Evolutionary conservation across 2,113 vertebrate species (phyloP).

Genomic region (Plotosus lineatus): DNA sequence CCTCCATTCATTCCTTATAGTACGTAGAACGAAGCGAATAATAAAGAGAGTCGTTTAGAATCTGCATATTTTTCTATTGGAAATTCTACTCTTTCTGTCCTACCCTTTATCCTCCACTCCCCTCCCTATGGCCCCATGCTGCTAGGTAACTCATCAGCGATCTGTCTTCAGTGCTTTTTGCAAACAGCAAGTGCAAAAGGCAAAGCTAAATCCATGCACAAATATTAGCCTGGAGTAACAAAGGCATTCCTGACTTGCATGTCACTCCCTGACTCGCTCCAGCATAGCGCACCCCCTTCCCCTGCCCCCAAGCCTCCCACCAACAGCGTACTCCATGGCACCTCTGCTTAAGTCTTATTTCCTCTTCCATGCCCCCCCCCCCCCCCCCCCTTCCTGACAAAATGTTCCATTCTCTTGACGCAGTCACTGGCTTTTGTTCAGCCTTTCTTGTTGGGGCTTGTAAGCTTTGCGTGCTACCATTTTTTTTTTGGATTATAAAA

Average conservation of each 20-base stretch:
- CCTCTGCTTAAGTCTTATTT: slow-evolving; percentile 44
- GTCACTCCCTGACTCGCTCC: slow-evolving; percentile 56
- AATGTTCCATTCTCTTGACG: slow-evolving; percentile 5
- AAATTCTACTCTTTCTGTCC: slow-evolving; percentile 26
- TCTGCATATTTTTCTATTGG: slow-evolving; percentile 49
- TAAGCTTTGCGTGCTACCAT: not conserved
- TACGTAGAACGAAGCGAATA: slow-evolving; percentile 38
- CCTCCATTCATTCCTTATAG: slow-evolving; percentile 5
- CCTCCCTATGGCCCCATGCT: slow-evolving; percentile 53
- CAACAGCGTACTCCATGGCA: not conserved
- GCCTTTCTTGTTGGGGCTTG: slow-evolving; percentile 15
- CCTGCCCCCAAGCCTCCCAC: not conserved
- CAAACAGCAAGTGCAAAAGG: slow-evolving; percentile 68
- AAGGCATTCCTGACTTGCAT: slow-evolving; percentile 70
- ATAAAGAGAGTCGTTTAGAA: slow-evolving; percentile 35
- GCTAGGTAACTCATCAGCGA: slow-evolving; percentile 69
- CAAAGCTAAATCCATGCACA: slow-evolving; percentile 65
- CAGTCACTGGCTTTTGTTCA: not conserved
- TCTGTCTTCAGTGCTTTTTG: slow-evolving; percentile 67
- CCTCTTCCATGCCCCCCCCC: slow-evolving; percentile 52
- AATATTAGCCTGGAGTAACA: slow-evolving; percentile 73
- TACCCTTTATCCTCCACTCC: slow-evolving; percentile 42
- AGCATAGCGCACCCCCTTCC: slow-evolving; percentile 15
- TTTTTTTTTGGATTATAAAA: slow-evolving; percentile 33
- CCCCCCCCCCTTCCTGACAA: not conserved